Conservation (phyloP, 53 echinoderm and acorn worm genomes). For the Patiria pectinifera region DNA sequence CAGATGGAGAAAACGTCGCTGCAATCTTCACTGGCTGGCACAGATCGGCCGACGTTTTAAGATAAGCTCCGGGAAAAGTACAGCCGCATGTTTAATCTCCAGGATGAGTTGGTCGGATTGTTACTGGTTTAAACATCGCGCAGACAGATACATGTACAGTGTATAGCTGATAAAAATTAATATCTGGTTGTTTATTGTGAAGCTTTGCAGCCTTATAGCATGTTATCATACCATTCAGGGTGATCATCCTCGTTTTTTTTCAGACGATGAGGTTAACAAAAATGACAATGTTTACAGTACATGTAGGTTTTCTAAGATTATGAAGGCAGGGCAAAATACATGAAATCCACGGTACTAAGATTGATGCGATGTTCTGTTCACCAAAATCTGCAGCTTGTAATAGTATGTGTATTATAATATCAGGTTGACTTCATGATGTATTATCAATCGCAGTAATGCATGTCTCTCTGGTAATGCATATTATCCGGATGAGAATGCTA, state of each 20-base stretch:
- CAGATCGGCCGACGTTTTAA: not conserved
- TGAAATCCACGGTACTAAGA: no score
- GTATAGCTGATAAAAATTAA: no score
- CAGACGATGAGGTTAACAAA: no score
- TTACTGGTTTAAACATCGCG: not conserved
- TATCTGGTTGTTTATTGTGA: not conserved
- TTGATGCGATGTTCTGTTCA: not conserved
- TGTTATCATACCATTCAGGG: no score
- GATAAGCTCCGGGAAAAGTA: slow-evolving; percentile 17
- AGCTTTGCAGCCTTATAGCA: not conserved
- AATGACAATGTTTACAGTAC: no score
- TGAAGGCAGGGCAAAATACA: no score
- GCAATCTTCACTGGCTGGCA: not conserved
- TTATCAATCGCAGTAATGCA: not conserved
- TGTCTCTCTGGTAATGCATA: not conserved
- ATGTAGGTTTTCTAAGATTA: no score
- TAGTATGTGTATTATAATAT: not conserved
- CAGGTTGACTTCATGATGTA: not conserved
- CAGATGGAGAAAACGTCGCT: not conserved
- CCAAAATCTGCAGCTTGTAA: not conserved
- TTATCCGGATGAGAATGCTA: not conserved
- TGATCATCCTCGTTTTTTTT: no score
- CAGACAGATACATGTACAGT: not conserved
- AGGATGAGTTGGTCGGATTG: not conserved
- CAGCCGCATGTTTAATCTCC: not conserved